Evolutionary conservation across 2,797 vertebrate species (phyloP), one percentile per base, ranked within the genome.

Genomic region (Sebastolobus altivelis): DNA sequence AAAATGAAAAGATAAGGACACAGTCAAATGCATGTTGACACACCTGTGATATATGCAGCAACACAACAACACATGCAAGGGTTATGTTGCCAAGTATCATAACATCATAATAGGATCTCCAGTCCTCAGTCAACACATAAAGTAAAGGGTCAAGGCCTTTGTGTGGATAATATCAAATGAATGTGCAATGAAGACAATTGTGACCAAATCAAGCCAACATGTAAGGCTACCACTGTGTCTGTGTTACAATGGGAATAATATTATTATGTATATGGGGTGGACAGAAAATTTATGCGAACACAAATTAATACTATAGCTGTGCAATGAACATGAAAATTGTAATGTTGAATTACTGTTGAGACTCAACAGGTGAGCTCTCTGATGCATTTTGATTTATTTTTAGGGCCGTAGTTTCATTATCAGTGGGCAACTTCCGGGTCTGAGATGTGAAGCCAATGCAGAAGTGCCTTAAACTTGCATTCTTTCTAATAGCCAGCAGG

Each of bases 401-500:
- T 18, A 37, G 4, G 3, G 2, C 20, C 25, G 2, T 16, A 58
- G 12, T 1, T 72, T 37, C 12, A 29, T 31, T 46, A 46, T 46
- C 16, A 46, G 43, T 46, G 43, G 0, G 6, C 13, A 13, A 40
- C 14, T 6, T 46, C 43, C 6, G 6, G 43, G 43, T 46, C 16
- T 49, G 18, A 49, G 18, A 49, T 20, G 46, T 49, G 46, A 49
- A 49, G 16, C 0, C 7, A 20, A 18, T 49, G 46, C 18, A 0
- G 0, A 49, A 0, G 16, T 49, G 1, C 46, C 46, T 49, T 49
- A 49, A 49, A 49, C 46, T 49, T 49, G 0, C 43, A 46, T 46
- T 46, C 43, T 46, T 46, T 49, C 0, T 20, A 20, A 0, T 1
- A 49, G 1, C 46, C 46, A 49, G 46, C 46, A 49, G 18, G 46